A percentile compares a stretch with the other conserved stretches of the same genome.
These are phyloP conservation scores for Phyllotreta striolata DNA, from an alignment of 2,888 invertebrate genomes.

Conservation along the genomic window DNA sequence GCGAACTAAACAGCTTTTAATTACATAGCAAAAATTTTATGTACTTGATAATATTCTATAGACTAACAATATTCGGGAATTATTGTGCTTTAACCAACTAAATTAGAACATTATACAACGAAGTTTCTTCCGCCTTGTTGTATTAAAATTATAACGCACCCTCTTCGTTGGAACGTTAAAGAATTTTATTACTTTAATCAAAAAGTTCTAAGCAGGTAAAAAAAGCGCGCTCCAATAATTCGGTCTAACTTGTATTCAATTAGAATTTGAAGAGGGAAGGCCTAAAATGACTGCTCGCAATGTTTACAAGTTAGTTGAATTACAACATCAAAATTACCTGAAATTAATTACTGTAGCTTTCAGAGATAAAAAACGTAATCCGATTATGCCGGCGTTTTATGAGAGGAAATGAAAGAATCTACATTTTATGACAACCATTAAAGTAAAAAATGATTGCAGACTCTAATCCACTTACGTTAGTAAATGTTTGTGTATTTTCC, in stretches of 20 bases:
- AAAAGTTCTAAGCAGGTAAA: slow-evolving; percentile 13
- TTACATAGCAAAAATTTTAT: too few species aligned
- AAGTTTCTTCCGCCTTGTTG: too few species aligned
- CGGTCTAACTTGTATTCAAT: slow-evolving; percentile 23
- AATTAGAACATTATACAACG: too few species aligned
- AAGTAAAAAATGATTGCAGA: slow-evolving; percentile 29
- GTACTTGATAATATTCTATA: too few species aligned
- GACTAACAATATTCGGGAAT: too few species aligned
- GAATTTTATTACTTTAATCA: slow-evolving; percentile 16
- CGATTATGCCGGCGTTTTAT: slow-evolving; percentile 34
- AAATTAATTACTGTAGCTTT: slow-evolving; percentile 37
- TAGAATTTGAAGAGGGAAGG: slow-evolving; percentile 21
- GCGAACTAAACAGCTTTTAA: too few species aligned
- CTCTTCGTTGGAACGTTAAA: neutral
- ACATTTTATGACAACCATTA: slow-evolving; percentile 31
- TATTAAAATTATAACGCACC: too few species aligned
- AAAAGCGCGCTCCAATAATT: slow-evolving; percentile 19
- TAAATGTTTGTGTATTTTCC: slow-evolving; percentile 33
- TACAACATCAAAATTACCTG: slow-evolving; percentile 40
- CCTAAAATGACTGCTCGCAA: slow-evolving; percentile 21
- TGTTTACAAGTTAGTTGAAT: slow-evolving; percentile 36
- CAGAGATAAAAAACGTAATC: slow-evolving; percentile 40
- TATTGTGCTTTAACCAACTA: too few species aligned
- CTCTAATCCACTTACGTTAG: slow-evolving; percentile 29
- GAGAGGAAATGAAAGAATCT: slow-evolving; percentile 31